These are phyloP conservation scores for Ispidina picta DNA, from an alignment of 2,797 vertebrate species.

Conservation along the genomic window DNA sequence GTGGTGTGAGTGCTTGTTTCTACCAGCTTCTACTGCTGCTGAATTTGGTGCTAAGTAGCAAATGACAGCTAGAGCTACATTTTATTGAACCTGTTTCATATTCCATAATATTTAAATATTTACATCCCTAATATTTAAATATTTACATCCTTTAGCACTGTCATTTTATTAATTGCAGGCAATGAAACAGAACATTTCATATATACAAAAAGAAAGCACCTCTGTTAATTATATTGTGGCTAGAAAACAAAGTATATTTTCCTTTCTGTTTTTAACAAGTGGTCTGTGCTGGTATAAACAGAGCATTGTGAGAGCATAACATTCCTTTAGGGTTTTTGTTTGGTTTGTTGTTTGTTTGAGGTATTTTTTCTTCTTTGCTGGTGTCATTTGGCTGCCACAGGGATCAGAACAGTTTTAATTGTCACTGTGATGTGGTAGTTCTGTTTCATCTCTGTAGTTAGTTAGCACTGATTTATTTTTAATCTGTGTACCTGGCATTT, in stretches of 20 bases:
- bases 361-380: not conserved
- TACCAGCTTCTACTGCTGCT: not conserved
- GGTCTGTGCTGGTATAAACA: not conserved
- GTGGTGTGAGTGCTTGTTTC: not conserved
- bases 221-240: not conserved
- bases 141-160: not conserved
- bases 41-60: not conserved
- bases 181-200: not conserved
- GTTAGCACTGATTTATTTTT: constrained; percentile 32
- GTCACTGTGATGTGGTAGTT: not conserved
- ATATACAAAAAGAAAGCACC: not conserved
- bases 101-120: not conserved
- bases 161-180: not conserved
- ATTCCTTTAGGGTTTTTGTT: not conserved
- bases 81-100: not conserved
- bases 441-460: not conserved
- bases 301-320: not conserved
- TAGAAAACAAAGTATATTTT: not conserved
- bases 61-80: not conserved
- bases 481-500: constrained; percentile 10
- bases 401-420: constrained; percentile 8
- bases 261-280: not conserved
- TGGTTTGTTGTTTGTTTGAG: too few relatives aligned
- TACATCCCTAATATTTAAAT: not conserved
- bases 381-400: not conserved